Percentiles rank a stretch among this genome's conserved stretches.
phyloP scores from a whole-genome alignment of 2,888 invertebrate species.

The Busseola fusca region DNA sequence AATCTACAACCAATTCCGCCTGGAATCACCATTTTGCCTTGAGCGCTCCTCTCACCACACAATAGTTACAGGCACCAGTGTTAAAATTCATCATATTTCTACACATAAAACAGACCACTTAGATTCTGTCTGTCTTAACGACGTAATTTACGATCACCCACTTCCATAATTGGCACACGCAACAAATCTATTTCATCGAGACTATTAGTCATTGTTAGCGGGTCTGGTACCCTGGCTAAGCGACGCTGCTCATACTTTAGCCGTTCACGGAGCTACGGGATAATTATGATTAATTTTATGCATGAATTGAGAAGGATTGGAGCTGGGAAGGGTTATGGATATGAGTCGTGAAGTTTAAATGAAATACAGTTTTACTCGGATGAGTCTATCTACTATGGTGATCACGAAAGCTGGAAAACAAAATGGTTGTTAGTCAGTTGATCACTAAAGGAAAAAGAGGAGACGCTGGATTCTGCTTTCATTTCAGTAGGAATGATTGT shows the following conservation, averaged over 20 bases:
- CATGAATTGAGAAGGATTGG: slow-evolving; percentile 51
- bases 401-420: slow-evolving; percentile 1
- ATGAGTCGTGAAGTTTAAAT: slow-evolving; percentile 10
- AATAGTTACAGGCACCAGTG: slow-evolving; percentile 29
- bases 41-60: slow-evolving; percentile 37
- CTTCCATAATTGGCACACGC: slow-evolving; percentile 70
- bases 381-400: slow-evolving; percentile 3
- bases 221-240: slow-evolving; percentile 58
- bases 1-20: slow-evolving; percentile 13
- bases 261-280: slow-evolving; percentile 46
- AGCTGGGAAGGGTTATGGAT: slow-evolving; percentile 10
- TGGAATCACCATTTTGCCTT: slow-evolving; percentile 18
- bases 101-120: slow-evolving; percentile 50
- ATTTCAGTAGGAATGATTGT: background rate
- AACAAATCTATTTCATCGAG: slow-evolving; percentile 67
- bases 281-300: slow-evolving; percentile 62
- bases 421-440: background rate
- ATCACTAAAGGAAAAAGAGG: background rate
- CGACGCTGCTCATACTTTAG: slow-evolving; percentile 60
- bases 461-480: background rate
- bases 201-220: slow-evolving; percentile 68
- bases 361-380: background rate
- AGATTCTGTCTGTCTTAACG: slow-evolving; percentile 58
- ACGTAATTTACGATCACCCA: slow-evolving; percentile 66
- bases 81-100: slow-evolving; percentile 57